Percentiles rank a stretch among this genome's conserved stretches.
phyloP scores from a whole-genome alignment of 2,888 invertebrate species.

The Dromius quadrimaculatus region DNA sequence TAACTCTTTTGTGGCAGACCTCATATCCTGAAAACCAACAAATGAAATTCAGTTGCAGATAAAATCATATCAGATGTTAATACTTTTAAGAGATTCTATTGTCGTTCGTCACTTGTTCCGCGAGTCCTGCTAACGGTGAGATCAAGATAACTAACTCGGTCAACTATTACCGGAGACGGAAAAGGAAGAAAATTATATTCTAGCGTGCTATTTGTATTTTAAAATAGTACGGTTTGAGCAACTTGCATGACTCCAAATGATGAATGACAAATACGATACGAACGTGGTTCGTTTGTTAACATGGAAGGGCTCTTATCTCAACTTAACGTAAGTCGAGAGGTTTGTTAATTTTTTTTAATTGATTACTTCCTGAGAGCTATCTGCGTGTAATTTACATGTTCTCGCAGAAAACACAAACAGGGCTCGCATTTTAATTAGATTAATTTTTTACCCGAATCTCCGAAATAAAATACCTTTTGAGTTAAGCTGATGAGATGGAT shows the following conservation, averaged over 20 bases:
- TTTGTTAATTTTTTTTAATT: conserved; percentile 35
- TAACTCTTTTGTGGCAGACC: no score
- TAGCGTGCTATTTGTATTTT: conserved; percentile 46
- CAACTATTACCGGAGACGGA: conserved; percentile 34
- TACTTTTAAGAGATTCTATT: conserved; percentile 29
- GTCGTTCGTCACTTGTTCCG: conserved; percentile 28
- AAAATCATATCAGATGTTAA: no score
- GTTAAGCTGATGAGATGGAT: no score
- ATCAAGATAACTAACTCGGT: conserved; percentile 24
- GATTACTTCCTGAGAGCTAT: conserved; percentile 26
- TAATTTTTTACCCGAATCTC: no score
- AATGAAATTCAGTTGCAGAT: no score
- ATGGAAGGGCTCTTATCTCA: conserved; percentile 5
- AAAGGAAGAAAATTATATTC: conserved; percentile 35
- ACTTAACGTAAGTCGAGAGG: neutral
- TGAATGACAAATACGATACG: conserved; percentile 25
- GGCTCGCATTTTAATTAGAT: neutral
- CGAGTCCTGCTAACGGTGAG: conserved; percentile 2
- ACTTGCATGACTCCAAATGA: conserved; percentile 29
- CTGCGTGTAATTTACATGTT: conserved; percentile 17
- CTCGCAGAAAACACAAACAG: neutral
- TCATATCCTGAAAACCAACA: no score
- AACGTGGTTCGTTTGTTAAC: conserved; percentile 36
- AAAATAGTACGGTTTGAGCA: conserved; percentile 33
- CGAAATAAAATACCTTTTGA: no score